Evolutionary conservation across 2,113 vertebrate species (phyloP).

Genomic region (Laticauda laticaudata): DNA sequence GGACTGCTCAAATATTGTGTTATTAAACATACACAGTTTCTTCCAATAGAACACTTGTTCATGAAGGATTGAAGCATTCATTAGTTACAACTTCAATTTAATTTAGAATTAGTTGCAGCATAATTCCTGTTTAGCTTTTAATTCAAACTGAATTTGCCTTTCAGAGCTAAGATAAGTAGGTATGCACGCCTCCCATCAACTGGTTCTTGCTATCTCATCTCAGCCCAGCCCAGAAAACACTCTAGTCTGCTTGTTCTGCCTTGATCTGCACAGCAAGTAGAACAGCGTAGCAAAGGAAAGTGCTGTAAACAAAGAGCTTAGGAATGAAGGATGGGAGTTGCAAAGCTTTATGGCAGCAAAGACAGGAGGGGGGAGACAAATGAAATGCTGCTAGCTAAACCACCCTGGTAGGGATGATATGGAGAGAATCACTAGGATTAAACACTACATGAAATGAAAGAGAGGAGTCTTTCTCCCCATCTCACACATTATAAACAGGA

Average conservation of each 20-base stretch:
- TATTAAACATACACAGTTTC: conserved; percentile 25
- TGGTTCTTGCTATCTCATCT: conserved; percentile 6
- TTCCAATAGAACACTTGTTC: neutral
- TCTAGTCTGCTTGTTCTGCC: neutral
- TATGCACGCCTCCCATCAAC: conserved; percentile 13
- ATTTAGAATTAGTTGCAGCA: conserved; percentile 15
- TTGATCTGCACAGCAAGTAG: conserved; percentile 9
- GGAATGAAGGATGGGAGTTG: conserved; percentile 5
- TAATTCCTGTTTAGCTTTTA: conserved; percentile 37
- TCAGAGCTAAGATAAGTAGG: conserved; percentile 15
- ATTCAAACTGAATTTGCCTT: conserved; percentile 24
- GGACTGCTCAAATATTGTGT: conserved; percentile 61
- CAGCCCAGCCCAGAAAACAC: neutral
- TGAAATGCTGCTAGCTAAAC: conserved; percentile 32
- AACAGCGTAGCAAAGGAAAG: conserved; percentile 1
- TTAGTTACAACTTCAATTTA: conserved; percentile 29
- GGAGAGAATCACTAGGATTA: conserved; percentile 23
- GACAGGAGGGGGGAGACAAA: neutral
- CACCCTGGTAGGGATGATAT: conserved; percentile 26
- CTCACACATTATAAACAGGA: conserved; percentile 23
- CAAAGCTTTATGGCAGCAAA: conserved; percentile 7
- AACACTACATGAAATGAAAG: conserved; percentile 28
- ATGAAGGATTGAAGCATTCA: conserved; percentile 25
- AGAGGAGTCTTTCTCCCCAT: conserved; percentile 7
- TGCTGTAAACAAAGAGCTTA: conserved; percentile 14